Evolutionary conservation across 2,113 vertebrate species (phyloP), one percentile per base, ranked within the genome.

Genomic region (Agelaius phoeniceus): DNA sequence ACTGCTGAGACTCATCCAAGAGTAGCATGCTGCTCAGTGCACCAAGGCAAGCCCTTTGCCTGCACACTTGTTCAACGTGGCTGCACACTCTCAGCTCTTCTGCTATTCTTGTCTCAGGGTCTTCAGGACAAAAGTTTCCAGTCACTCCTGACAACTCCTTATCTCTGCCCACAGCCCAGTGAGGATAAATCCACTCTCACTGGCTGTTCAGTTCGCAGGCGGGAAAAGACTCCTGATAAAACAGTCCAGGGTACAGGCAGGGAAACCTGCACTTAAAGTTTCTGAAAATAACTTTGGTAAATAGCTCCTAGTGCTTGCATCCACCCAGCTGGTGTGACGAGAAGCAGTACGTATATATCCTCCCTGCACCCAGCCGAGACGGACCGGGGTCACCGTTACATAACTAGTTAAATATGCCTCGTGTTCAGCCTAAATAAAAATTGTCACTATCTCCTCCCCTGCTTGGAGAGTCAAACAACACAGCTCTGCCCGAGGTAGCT

Each of bases 231-330:
- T 94, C 84, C 91, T 41, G 63, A 91, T 87, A 86, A 88, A 91
- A 37, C 18, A 94, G 92, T 89, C 84, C 91, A 77, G 95, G 86
- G 76, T 74, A 77, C 84, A 83, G 67, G 81, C 44, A 94, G 86
- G 78, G 83, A 95, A 97, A 89, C 94, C 95, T 75, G 63, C 80
- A 37, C 87, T 89, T 72, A 89, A 75, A 80, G 93, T 83, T 95
- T 88, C 91, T 96, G 93, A 88, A 94, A 97, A 93, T 82, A 96
- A 97, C 91, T 96, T 97, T 89, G 94, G 95, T 89, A 83, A 96
- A 87, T 48, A 95, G 80, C 74, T 92, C 54, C 93, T n/a, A 76
- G 84, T 39, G 82, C 85, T 87, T 13, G 83, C 89, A 93, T 87
- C 84, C 80, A 94, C 74, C 89, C 82, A 65, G 78, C 51, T 79